phyloP scores from a whole-genome alignment of 2,797 vertebrate species.

The Craterocephalus amniculus region DNA sequence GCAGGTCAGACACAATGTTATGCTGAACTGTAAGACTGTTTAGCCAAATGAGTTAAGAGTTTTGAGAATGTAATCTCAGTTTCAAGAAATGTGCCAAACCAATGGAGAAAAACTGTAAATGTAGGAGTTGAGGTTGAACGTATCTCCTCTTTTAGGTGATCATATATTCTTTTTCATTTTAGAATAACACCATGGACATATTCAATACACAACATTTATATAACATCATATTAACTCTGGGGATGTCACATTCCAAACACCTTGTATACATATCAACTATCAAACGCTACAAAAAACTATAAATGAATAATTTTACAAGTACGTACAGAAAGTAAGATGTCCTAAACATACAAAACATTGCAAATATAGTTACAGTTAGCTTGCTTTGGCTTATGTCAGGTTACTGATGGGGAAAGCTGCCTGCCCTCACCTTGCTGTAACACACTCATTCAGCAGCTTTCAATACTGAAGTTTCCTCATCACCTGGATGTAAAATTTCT shows the following conservation, averaged over 20 bases:
- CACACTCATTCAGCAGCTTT: slow-evolving; percentile 9
- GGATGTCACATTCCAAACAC: slow-evolving; percentile 23
- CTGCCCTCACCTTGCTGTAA: slow-evolving; percentile 14
- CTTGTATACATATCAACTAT: slow-evolving; percentile 17
- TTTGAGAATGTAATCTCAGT: too few species aligned
- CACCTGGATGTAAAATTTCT: slow-evolving; percentile 21
- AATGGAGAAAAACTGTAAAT: too few species aligned
- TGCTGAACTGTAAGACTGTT: too few species aligned
- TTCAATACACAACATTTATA: slow-evolving; percentile 5
- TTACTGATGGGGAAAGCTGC: neutral
- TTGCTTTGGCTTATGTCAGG: slow-evolving; percentile 48
- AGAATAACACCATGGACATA: slow-evolving; percentile 8
- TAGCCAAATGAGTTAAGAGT: too few species aligned
- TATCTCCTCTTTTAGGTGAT: neutral
- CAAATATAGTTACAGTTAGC: slow-evolving; percentile 20
- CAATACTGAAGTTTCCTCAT: slow-evolving; percentile 9
- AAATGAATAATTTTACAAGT: slow-evolving; percentile 35
- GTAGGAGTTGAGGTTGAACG: neutral
- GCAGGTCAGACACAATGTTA: too few species aligned
- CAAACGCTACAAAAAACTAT: slow-evolving; percentile 41
- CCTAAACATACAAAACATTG: slow-evolving; percentile 40
- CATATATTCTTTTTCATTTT: neutral
- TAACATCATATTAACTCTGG: slow-evolving; percentile 24
- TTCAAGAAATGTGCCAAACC: too few species aligned
- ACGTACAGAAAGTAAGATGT: slow-evolving; percentile 26